These are phyloP conservation scores for Diadegma fenestrale DNA, from an alignment of 2,888 invertebrate genomes.

Conservation along the genomic window DNA sequence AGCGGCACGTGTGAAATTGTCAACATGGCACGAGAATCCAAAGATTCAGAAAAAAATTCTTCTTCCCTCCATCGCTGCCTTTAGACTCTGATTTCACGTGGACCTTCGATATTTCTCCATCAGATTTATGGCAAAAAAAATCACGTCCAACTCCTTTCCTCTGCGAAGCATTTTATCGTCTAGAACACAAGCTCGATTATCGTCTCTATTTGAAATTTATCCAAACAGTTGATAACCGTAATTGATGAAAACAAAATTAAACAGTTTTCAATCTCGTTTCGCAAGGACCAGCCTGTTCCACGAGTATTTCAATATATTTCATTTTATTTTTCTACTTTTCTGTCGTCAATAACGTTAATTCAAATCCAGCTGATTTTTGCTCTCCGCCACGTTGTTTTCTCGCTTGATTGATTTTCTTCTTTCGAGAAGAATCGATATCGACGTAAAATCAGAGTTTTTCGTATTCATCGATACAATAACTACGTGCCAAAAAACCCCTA, in stretches of 20 bases:
- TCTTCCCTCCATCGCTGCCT: neutral
- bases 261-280: slow-evolving; percentile 58
- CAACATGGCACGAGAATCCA: neutral
- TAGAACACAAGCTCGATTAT: slow-evolving; percentile 1
- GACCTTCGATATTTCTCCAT: slow-evolving; percentile 46
- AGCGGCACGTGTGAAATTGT: neutral
- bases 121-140: slow-evolving; percentile 25
- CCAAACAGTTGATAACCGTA: neutral
- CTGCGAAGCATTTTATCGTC: neutral
- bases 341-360: slow-evolving; percentile 37
- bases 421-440: slow-evolving; percentile 11
- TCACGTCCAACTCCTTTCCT: neutral
- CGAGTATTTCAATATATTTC: slow-evolving; percentile 43
- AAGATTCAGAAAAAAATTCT: slow-evolving; percentile 5
- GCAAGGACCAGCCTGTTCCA: slow-evolving; percentile 71
- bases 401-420: neutral
- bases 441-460: slow-evolving; percentile 66
- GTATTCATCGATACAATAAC: neutral
- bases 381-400: neutral
- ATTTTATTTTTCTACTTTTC: slow-evolving; percentile 16
- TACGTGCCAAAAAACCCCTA: slow-evolving; percentile 37
- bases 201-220: neutral
- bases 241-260: slow-evolving; percentile 59
- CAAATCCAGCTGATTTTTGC: slow-evolving; percentile 1
- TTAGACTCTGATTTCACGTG: slow-evolving; percentile 63